These are phyloP conservation scores for Empis stercorea DNA, from an alignment of 2,888 invertebrate species.

Conservation along the genomic window DNA sequence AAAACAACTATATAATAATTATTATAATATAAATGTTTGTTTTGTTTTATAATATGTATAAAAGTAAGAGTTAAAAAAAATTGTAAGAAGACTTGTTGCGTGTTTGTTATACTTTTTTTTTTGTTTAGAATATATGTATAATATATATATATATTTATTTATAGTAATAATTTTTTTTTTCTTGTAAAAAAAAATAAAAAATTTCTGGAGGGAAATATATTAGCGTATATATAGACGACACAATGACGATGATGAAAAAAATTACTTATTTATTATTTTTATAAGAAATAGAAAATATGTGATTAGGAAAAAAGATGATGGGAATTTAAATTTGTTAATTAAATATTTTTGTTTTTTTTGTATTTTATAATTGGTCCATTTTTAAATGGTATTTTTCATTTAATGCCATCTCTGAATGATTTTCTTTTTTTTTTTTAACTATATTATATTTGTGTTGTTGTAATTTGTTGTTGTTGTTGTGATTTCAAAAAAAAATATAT, in stretches of 20 bases:
- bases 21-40: not conserved
- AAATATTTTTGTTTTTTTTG: too few relatives aligned
- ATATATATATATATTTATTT: too few relatives aligned
- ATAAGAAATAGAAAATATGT: too few relatives aligned
- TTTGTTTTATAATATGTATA: not conserved
- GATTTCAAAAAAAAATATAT: not conserved
- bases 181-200: too few relatives aligned
- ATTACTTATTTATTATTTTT: too few relatives aligned
- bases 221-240: too few relatives aligned
- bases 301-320: too few relatives aligned
- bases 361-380: not conserved
- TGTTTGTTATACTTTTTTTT: not conserved
- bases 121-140: not conserved
- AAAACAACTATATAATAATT: not conserved
- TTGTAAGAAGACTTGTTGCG: conserved; percentile 1
- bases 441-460: not conserved
- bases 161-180: too few relatives aligned
- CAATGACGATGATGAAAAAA: too few relatives aligned
- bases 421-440: not conserved
- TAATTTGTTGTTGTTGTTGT: too few relatives aligned
- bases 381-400: not conserved
- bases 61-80: not conserved
- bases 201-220: too few relatives aligned
- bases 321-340: too few relatives aligned
- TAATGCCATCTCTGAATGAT: not conserved